These are phyloP conservation scores for Centropyge bicolor DNA, from an alignment of 2,797 vertebrate genomes.

Conservation along the genomic window DNA sequence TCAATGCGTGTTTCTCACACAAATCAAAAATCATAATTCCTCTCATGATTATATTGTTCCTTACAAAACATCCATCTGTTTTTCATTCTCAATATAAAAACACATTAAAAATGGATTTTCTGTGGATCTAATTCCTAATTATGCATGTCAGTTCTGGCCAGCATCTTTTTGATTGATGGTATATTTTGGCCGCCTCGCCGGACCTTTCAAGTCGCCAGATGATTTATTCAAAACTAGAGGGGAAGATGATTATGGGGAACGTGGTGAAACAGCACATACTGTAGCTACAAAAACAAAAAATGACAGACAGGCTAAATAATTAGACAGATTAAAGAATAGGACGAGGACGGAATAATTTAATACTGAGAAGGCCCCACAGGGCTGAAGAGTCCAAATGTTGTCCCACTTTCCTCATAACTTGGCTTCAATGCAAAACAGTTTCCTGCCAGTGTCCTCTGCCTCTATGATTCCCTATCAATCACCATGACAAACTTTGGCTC, in stretches of 20 bases:
- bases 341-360: constrained; percentile 9
- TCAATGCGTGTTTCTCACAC: background rate
- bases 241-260: background rate
- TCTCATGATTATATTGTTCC: background rate
- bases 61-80: background rate
- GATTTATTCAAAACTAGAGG: background rate
- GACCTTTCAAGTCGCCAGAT: background rate
- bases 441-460: constrained; percentile 26
- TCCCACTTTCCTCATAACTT: constrained; percentile 38
- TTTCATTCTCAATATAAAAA: background rate
- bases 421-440: constrained; percentile 32
- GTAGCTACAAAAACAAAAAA: background rate
- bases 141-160: background rate
- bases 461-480: constrained; percentile 42
- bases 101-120: background rate
- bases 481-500: constrained; percentile 46
- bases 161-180: constrained; percentile 3
- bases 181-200: background rate
- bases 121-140: constrained; percentile 1
- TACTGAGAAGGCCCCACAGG: constrained; percentile 12
- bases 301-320: constrained; percentile 41
- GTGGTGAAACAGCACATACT: background rate
- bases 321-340: constrained; percentile 22
- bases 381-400: constrained; percentile 45
- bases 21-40: background rate